A percentile compares a stretch with the other conserved stretches of the same genome.
Evolutionary conservation across 2,113 vertebrate species (phyloP).

Genomic region (Takifugu bimaculatus): DNA sequence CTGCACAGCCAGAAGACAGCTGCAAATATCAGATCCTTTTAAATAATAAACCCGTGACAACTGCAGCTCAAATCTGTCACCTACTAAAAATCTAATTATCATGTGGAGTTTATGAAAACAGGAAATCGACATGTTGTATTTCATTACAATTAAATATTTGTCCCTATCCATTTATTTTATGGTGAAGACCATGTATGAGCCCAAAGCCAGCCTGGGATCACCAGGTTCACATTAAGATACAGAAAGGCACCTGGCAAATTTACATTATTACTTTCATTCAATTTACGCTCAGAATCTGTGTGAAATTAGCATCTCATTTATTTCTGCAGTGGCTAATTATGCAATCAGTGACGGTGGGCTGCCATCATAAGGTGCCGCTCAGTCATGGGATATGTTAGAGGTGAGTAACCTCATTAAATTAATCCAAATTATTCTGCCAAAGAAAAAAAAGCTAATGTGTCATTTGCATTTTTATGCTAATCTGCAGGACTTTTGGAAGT

Average conservation of each 20-base stretch:
- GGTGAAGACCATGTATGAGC: not conserved
- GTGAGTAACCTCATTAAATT: slow-evolving; percentile 13
- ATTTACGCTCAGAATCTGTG: slow-evolving; percentile 27
- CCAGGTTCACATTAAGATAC: not conserved
- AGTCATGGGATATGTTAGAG: slow-evolving; percentile 7
- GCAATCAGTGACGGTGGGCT: slow-evolving; percentile 26
- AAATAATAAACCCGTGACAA: too few species aligned
- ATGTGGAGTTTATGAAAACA: too few species aligned
- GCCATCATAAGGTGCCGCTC: slow-evolving; percentile 12
- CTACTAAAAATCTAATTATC: too few species aligned
- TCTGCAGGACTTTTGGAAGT: too few species aligned
- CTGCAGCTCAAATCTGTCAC: too few species aligned
- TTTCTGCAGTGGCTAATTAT: slow-evolving; percentile 37
- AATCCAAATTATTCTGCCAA: not conserved
- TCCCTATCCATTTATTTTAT: too few species aligned
- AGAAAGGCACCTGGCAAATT: slow-evolving; percentile 30
- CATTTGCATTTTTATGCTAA: not conserved
- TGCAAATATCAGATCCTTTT: too few species aligned
- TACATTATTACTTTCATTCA: slow-evolving; percentile 29
- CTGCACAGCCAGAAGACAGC: too few species aligned
- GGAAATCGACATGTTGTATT: too few species aligned
- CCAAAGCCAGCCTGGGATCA: not conserved
- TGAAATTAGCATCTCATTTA: slow-evolving; percentile 42
- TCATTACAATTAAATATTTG: too few species aligned
- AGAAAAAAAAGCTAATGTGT: too few species aligned